Percentiles rank a stretch among this genome's conserved stretches.
Conservation (phyloP, 2,113 vertebrate genomes). For the Zeus faber region DNA sequence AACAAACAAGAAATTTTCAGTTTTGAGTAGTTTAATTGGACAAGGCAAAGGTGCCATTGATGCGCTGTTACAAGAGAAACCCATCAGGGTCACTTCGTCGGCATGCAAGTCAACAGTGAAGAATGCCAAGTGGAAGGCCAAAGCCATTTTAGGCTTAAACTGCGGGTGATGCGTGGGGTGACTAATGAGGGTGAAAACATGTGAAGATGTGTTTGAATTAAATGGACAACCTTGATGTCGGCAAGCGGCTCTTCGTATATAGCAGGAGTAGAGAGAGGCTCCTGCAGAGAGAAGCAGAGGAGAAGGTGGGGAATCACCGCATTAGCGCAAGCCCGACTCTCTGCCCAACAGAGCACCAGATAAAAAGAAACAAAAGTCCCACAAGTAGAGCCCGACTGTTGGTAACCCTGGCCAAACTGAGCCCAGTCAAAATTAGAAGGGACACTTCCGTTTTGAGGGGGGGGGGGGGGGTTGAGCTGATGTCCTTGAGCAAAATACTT, state of each 20-base stretch:
- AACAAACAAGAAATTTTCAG: too few relatives aligned
- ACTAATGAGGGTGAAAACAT: constrained; percentile 8
- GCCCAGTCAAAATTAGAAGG: too few relatives aligned
- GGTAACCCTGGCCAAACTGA: constrained; percentile 13
- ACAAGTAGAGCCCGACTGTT: constrained; percentile 28
- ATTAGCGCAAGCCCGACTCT: constrained; percentile 48
- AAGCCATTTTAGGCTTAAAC: not conserved
- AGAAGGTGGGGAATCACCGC: constrained; percentile 42
- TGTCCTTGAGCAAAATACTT: too few relatives aligned
- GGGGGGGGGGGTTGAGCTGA: too few relatives aligned
- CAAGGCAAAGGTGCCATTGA: too few relatives aligned
- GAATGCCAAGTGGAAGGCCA: not conserved
- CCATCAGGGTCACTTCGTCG: too few relatives aligned
- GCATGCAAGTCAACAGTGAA: constrained; percentile 1
- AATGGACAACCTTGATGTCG: constrained; percentile 75
- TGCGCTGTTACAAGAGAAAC: too few relatives aligned
- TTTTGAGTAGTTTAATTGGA: too few relatives aligned
- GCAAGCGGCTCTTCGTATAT: constrained; percentile 73
- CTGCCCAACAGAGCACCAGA: constrained; percentile 7
- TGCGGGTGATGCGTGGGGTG: too few relatives aligned
- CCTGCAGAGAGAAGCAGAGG: constrained; percentile 68
- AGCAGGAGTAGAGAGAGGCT: constrained; percentile 73
- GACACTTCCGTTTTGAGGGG: too few relatives aligned
- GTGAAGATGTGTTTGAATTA: constrained; percentile 19
- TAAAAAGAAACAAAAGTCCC: constrained; percentile 21